These are phyloP conservation scores for Sebastes nivosus DNA, from an alignment of 2,797 vertebrate species.

Conservation along the genomic window DNA sequence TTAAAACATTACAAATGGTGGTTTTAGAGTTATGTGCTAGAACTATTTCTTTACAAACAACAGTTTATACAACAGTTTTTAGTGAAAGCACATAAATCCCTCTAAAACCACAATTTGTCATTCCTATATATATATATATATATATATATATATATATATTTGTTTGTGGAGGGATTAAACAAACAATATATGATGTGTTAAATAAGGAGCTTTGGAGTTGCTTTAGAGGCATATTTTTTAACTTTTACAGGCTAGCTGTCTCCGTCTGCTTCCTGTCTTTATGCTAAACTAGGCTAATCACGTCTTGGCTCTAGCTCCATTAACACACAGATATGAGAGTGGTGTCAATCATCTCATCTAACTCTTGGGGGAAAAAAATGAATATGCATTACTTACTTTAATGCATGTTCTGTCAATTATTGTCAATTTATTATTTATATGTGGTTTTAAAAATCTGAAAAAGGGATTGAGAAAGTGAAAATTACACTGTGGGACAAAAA, in stretches of 20 bases:
- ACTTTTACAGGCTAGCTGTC: background rate
- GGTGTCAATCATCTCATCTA: too few relatives aligned
- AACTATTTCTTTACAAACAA: background rate
- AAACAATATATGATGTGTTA: background rate
- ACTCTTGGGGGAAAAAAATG: fast-evolving
- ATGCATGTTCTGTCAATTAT: background rate
- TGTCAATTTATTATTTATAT: too few relatives aligned
- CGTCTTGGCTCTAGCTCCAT: background rate
- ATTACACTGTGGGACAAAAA: too few relatives aligned
- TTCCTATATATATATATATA: too few relatives aligned
- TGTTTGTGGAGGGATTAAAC: background rate
- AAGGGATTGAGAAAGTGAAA: too few relatives aligned
- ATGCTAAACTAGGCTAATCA: background rate
- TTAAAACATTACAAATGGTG: background rate
- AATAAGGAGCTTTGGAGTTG: background rate
- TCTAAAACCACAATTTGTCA: background rate
- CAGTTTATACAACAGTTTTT: background rate
- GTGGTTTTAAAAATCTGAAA: too few relatives aligned
- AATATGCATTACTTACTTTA: background rate
- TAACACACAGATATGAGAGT: background rate
- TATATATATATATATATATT: too few relatives aligned
- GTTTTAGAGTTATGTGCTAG: background rate
- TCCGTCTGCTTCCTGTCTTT: background rate
- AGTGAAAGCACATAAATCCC: background rate
- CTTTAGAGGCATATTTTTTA: background rate